Percentiles rank a stretch among this genome's conserved stretches.
Evolutionary conservation across 1,140 invertebrate genomes (phyloP).

Genomic region (Papilio dardanus): DNA sequence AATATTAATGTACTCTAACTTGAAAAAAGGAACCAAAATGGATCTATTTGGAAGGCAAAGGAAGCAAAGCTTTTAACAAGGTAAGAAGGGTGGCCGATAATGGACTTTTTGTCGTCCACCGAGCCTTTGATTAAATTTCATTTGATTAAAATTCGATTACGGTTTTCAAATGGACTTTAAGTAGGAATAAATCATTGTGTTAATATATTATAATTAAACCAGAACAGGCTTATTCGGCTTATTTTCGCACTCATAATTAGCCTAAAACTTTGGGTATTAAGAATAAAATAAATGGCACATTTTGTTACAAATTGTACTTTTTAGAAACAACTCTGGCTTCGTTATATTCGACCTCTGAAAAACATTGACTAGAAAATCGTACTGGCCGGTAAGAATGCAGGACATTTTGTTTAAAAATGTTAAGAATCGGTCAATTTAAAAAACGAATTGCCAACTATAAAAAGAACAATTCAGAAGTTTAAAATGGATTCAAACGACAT

Average conservation of each 20-base stretch:
- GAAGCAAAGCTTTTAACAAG: conserved; percentile 34
- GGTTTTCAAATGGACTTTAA: conserved; percentile 21
- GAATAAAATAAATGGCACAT: no score
- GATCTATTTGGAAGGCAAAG: conserved; percentile 26
- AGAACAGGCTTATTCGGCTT: neutral
- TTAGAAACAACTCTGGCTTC: neutral
- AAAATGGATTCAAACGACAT: neutral
- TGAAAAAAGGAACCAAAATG: conserved; percentile 29
- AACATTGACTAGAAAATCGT: neutral
- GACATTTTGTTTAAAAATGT: neutral
- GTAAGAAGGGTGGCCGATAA: conserved; percentile 33
- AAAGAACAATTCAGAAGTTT: neutral
- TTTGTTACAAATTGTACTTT: neutral
- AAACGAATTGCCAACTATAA: neutral
- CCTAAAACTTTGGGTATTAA: no score
- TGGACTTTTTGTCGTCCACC: conserved; percentile 30
- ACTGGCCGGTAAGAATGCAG: neutral
- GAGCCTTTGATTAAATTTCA: conserved; percentile 22
- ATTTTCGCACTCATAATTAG: neutral
- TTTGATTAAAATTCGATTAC: conserved; percentile 22
- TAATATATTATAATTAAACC: neutral
- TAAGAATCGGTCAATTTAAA: neutral
- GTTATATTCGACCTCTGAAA: neutral
- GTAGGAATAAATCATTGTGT: neutral
- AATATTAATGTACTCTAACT: conserved; percentile 24